Evolutionary conservation across 1,140 invertebrate genomes (phyloP), one percentile per base, ranked within the genome.

Genomic region (Lepidurus packardi): DNA sequence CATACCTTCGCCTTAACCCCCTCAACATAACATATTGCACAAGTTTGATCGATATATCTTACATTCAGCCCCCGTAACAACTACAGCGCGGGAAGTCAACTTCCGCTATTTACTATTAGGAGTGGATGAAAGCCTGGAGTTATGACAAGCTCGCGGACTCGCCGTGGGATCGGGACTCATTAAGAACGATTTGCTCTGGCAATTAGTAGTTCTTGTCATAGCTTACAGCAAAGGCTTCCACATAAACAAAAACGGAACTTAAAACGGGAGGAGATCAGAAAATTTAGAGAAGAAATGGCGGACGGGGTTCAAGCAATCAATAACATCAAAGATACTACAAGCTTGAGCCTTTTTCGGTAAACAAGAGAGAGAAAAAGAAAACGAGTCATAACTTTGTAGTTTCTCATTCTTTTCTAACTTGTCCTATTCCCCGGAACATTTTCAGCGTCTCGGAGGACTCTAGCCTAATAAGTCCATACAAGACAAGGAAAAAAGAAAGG

Each of bases 151-250:
- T 34, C 34, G 3, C 34, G 34, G 34, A 34, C 34, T 34, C 34
- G 34, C 34, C 3, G 34, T 34, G 34, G 34, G 34, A 34, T 34
- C 34, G 34, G 34, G 53, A 65, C 53, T 65, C 53, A 65, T 65
- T 65, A 65, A 65, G 53, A 65, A 65, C 53, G 53, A 65, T 65
- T 65, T 65, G 53, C 53, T 21, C 16, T 65, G 13, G 21, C 53
- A 65, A 21, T 65, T 65, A 65, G 53, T 21, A 16, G 53, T 65
- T 65, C 53, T 65, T 65, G 53, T 65, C 53, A 65, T 65, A 65
- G 53, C 53, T 9, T 21, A 65, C 53, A 65, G 21, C 16, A 65
- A 65, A 9, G 13, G 53, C 9, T 65, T 13, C 16, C 16, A 65
- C 4, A 65, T 21, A 21, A 65, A n/a, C 13, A 65, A 16, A 16